These are phyloP conservation scores for Coptotermes formosanus DNA, from an alignment of 1,140 invertebrate species.

Conservation along the genomic window DNA sequence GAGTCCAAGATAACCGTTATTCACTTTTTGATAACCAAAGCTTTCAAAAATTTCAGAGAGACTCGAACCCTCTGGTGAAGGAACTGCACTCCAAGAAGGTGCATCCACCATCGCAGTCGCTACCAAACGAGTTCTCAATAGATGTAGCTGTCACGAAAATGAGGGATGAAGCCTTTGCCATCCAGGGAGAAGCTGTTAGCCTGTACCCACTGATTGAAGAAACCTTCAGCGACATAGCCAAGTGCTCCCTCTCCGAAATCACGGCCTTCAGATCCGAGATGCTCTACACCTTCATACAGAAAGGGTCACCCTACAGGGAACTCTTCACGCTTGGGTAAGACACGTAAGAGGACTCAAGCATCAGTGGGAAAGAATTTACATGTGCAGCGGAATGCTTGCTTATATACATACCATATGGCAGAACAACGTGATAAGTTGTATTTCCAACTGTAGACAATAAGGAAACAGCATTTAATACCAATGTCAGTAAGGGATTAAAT, in stretches of 20 bases:
- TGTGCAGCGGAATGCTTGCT: no score
- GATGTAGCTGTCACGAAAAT: slow-evolving; percentile 46
- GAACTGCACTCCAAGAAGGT: slow-evolving; percentile 53
- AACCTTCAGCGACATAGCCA: slow-evolving; percentile 58
- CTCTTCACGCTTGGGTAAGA: slow-evolving; percentile 59
- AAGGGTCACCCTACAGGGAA: slow-evolving; percentile 61
- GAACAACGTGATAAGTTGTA: no score
- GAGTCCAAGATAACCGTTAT: no score
- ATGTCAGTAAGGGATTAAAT: no score
- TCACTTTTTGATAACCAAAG: no score
- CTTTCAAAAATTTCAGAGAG: background rate
- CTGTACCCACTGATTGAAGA: slow-evolving; percentile 44
- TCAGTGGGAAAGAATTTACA: background rate
- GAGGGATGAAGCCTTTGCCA: slow-evolving; percentile 56
- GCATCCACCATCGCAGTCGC: slow-evolving; percentile 30
- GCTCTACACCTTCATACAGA: slow-evolving; percentile 54
- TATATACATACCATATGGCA: no score
- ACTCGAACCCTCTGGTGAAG: slow-evolving; percentile 50
- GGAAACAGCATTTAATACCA: no score
- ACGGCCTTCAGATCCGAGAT: slow-evolving; percentile 55
- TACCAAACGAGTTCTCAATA: background rate
- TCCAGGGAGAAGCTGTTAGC: slow-evolving; percentile 59
- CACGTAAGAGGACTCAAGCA: no score
- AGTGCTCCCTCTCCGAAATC: slow-evolving; percentile 61
- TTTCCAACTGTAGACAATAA: no score